A percentile compares a stretch with the other conserved stretches of the same genome.
Evolutionary conservation across 1,140 invertebrate genomes (phyloP).

Genomic region (Trigoniulus corallinus): DNA sequence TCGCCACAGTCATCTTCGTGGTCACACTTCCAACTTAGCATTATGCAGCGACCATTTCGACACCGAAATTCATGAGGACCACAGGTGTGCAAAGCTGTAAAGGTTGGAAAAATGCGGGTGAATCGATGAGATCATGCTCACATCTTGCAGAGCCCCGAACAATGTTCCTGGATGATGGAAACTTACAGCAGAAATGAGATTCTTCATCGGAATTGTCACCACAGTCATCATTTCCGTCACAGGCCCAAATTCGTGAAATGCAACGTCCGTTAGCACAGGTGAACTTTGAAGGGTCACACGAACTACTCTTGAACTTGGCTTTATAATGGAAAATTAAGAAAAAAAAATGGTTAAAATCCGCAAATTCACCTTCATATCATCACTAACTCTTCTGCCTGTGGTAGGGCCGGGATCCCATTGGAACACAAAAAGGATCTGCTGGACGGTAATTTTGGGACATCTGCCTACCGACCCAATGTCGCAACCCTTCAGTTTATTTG

Average conservation of each 20-base stretch:
- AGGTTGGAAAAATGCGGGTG: constrained; percentile 7
- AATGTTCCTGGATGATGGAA: background rate
- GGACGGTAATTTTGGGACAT: no score
- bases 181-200: constrained; percentile 67
- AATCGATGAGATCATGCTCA: background rate
- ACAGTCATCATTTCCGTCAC: constrained; percentile 89
- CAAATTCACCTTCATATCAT: no score
- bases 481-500: no score
- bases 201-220: constrained; percentile 90
- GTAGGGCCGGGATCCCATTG: no score
- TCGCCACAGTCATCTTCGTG: constrained; percentile 90
- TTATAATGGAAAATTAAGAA: constrained; percentile 2
- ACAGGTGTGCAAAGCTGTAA: constrained; percentile 74
- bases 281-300: constrained; percentile 74
- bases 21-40: constrained; percentile 86
- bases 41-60: constrained; percentile 84
- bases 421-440: no score
- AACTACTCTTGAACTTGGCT: constrained; percentile 47
- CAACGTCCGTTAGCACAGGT: constrained; percentile 88
- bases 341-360: constrained; percentile 4
- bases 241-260: constrained; percentile 88
- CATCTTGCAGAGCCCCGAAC: background rate
- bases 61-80: constrained; percentile 84
- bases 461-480: no score
- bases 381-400: no score